phyloP scores from a whole-genome alignment of 2,113 vertebrate species.

The Anolis carolinensis region DNA sequence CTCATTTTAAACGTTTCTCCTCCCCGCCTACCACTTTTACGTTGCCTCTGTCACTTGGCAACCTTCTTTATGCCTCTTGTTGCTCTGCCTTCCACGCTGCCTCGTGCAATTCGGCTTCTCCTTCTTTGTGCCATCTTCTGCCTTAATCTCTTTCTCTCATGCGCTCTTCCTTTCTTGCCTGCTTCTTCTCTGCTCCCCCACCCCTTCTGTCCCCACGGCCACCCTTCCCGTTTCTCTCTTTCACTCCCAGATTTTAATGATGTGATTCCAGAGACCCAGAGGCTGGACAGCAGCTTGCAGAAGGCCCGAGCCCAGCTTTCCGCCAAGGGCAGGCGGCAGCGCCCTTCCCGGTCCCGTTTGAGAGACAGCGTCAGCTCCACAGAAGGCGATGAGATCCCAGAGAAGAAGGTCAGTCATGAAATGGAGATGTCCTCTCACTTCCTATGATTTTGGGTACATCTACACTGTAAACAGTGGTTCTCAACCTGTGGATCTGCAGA shows the following conservation, averaged over 20 bases:
- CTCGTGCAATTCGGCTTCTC: too few relatives aligned
- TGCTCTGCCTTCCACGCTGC: neutral
- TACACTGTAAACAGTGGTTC: too few relatives aligned
- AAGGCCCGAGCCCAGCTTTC: slow-evolving; percentile 88
- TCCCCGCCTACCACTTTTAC: neutral
- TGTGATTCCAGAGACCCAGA: slow-evolving; percentile 89
- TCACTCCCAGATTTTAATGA: slow-evolving; percentile 82
- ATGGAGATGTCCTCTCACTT: neutral
- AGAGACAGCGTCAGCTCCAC: slow-evolving; percentile 89
- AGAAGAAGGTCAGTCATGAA: slow-evolving; percentile 68
- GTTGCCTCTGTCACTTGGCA: neutral
- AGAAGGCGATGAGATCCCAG: slow-evolving; percentile 85
- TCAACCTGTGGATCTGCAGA: too few relatives aligned
- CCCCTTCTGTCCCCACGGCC: neutral
- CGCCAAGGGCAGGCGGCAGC: slow-evolving; percentile 81
- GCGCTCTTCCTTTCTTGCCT: neutral
- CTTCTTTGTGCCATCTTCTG: too few relatives aligned
- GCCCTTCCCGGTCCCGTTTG: slow-evolving; percentile 85
- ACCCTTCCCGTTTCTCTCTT: slow-evolving; percentile 37
- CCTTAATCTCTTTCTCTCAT: neutral
- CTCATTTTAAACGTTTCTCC: neutral
- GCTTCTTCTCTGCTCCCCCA: neutral
- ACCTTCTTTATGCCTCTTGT: neutral
- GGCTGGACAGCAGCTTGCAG: slow-evolving; percentile 91
- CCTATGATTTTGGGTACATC: neutral